These are phyloP conservation scores for Ascidia mentula DNA, from an alignment of 23 tunicate genomes.

Conservation along the genomic window DNA sequence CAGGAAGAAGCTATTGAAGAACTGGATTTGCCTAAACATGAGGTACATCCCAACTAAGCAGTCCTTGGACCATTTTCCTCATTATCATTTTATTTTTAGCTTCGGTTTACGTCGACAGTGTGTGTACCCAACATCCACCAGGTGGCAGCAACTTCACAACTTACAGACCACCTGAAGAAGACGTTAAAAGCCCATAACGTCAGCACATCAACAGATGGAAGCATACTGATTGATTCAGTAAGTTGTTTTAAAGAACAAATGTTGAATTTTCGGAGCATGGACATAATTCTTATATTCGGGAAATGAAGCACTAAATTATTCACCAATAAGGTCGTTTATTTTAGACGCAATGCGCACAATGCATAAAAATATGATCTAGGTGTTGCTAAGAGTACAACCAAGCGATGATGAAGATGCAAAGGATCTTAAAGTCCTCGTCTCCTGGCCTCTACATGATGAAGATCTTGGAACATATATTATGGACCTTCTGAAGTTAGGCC, in stretches of 20 bases:
- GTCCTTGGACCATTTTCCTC: not conserved
- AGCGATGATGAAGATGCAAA: conserved; percentile 14
- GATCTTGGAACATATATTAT: conserved; percentile 77
- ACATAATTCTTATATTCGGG: not conserved
- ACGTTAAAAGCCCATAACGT: conserved; percentile 56
- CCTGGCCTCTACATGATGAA: conserved; percentile 75
- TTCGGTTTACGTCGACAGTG: conserved; percentile 81
- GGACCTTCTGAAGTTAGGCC: conserved; percentile 62
- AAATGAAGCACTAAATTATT: not conserved
- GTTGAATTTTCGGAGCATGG: not conserved
- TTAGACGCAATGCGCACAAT: not conserved
- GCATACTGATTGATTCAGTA: conserved; percentile 77
- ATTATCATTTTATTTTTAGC: conserved; percentile 6
- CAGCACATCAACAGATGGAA: conserved; percentile 58
- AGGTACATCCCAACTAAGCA: conserved; percentile 16
- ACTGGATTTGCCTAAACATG: conserved; percentile 63
- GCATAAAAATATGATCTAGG: not conserved
- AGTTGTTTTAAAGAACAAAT: not conserved
- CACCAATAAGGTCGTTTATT: not conserved
- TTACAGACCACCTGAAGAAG: conserved; percentile 69
- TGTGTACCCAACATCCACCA: conserved; percentile 47
- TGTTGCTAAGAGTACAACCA: conserved; percentile 36
- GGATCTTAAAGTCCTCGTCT: conserved; percentile 38
- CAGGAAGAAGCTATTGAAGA: conserved; percentile 86
- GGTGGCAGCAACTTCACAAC: conserved; percentile 25